These are phyloP conservation scores for Agrochola litura DNA, from an alignment of 2,888 invertebrate species.

Conservation along the genomic window DNA sequence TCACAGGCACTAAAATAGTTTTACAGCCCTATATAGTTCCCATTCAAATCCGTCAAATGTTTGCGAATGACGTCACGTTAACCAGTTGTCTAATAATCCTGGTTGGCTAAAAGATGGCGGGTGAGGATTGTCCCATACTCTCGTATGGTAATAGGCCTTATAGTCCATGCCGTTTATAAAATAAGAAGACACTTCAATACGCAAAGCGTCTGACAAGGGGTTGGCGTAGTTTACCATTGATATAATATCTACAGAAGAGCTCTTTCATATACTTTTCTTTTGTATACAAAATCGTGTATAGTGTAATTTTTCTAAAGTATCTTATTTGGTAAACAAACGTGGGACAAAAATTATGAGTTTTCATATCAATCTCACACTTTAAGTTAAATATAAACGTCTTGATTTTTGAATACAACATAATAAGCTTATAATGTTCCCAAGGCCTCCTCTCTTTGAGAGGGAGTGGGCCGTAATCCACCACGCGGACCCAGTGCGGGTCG, in stretches of 20 bases:
- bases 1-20: too few species aligned
- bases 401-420: background rate
- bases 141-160: conserved; percentile 60
- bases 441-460: too few species aligned
- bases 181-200: conserved; percentile 62
- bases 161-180: conserved; percentile 62
- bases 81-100: conserved; percentile 3
- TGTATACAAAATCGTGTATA: background rate
- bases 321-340: conserved; percentile 1
- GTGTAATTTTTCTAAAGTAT: background rate
- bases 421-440: too few species aligned
- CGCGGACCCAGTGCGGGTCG: too few species aligned
- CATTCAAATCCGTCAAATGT: background rate
- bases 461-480: too few species aligned
- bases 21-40: too few species aligned
- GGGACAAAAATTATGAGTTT: background rate
- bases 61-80: background rate
- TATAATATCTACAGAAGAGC: conserved; percentile 59
- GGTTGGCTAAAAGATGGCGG: background rate
- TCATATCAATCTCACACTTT: background rate
- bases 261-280: conserved; percentile 27
- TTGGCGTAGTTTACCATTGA: conserved; percentile 56
- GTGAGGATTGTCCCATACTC: conserved; percentile 28
- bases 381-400: background rate
- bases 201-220: conserved; percentile 62